Evolutionary conservation across 2,888 invertebrate genomes (phyloP).

Genomic region (Drosophila lutescens): DNA sequence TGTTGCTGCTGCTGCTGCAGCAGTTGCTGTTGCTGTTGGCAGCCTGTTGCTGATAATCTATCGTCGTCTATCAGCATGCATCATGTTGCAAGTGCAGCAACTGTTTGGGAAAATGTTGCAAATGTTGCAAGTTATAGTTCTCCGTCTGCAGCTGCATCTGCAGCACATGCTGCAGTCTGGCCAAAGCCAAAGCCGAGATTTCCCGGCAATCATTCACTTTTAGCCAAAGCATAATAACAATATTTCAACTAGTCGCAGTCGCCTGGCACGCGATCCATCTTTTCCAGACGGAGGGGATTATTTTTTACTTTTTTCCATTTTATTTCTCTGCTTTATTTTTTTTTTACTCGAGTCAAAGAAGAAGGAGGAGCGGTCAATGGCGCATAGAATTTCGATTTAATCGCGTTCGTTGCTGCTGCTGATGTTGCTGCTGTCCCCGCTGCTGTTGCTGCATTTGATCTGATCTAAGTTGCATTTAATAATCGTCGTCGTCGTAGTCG

Average conservation of each 20-base stretch:
- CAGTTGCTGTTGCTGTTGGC: constrained; percentile 33
- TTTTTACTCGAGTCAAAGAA: background rate
- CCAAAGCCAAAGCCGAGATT: constrained; percentile 5
- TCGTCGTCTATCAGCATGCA: constrained; percentile 75
- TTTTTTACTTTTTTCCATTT: background rate
- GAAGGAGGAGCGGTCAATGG: constrained; percentile 51
- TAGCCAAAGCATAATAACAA: constrained; percentile 78
- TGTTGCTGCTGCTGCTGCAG: constrained; percentile 27
- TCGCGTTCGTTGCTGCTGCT: constrained; percentile 65
- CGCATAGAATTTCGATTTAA: constrained; percentile 78
- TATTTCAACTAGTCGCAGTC: constrained; percentile 78
- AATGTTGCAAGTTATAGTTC: constrained; percentile 51
- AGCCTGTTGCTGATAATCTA: constrained; percentile 64
- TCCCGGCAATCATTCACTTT: constrained; percentile 75
- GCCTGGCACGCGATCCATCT: constrained; percentile 80
- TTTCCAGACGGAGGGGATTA: constrained; percentile 30
- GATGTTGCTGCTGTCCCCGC: constrained; percentile 35
- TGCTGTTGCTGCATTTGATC: constrained; percentile 60
- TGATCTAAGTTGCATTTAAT: constrained; percentile 78
- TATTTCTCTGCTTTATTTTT: background rate
- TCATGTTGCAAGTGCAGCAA: constrained; percentile 67
- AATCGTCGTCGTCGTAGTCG: constrained; percentile 61
- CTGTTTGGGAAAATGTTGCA: constrained; percentile 44
- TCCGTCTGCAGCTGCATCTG: constrained; percentile 62
- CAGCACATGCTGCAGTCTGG: constrained; percentile 13